Conservation (phyloP, 2,888 invertebrate genomes). For the Polylopha cassiicola region DNA sequence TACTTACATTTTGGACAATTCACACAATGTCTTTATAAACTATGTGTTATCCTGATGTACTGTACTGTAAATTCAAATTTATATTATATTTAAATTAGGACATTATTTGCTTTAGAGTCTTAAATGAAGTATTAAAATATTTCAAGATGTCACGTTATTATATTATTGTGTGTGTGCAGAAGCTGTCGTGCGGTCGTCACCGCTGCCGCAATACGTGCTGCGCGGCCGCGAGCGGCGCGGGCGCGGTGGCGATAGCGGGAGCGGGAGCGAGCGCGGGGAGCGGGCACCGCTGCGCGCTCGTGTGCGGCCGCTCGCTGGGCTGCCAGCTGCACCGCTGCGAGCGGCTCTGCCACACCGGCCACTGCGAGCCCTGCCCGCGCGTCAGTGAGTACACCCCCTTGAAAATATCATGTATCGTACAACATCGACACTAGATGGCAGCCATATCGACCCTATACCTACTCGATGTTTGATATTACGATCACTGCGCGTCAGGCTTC, state of each 20-base stretch:
- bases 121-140: too few relatives aligned
- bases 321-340: conserved; percentile 95
- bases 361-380: conserved; percentile 86
- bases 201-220: conserved; percentile 95
- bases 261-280: too few relatives aligned
- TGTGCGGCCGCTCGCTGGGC: conserved; percentile 87
- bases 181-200: conserved; percentile 90
- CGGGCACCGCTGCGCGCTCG: conserved; percentile 91
- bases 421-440: not conserved
- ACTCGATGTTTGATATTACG: not conserved
- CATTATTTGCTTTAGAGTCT: not conserved
- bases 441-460: not conserved
- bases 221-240: conserved; percentile 83
- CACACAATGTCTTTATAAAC: too few relatives aligned
- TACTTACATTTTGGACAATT: too few relatives aligned
- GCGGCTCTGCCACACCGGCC: conserved; percentile 92
- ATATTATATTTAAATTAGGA: too few relatives aligned
- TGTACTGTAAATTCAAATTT: too few relatives aligned
- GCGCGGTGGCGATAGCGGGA: too few relatives aligned
- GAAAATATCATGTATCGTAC: not conserved
- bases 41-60: not conserved
- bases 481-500: conserved; percentile 81
- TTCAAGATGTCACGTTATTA: too few relatives aligned
- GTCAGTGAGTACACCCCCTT: conserved; percentile 76
- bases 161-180: conserved; percentile 53